Percentiles rank a stretch among this genome's conserved stretches.
phyloP scores from a whole-genome alignment of 2,888 invertebrate genomes.

The Oligia fasciuncula region DNA sequence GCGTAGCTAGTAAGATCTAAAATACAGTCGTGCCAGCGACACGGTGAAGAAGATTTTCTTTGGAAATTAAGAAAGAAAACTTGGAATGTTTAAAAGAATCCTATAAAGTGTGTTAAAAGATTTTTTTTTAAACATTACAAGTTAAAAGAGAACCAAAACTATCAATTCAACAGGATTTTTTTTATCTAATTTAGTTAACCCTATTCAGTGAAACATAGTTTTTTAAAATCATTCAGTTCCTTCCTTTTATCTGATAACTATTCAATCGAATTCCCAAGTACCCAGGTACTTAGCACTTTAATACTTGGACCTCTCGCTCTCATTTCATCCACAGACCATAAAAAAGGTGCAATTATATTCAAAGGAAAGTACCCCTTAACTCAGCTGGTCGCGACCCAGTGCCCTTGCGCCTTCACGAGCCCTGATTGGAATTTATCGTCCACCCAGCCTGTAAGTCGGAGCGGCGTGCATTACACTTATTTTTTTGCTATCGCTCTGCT shows the following conservation, averaged over 20 bases:
- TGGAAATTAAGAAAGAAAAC: neutral
- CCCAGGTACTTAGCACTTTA: conserved; percentile 22
- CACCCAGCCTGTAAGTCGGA: conserved; percentile 77
- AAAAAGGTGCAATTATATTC: conserved; percentile 44
- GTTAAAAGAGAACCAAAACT: neutral
- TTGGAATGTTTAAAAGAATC: neutral
- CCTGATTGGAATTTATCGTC: conserved; percentile 88
- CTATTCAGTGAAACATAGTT: neutral
- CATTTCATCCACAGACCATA: conserved; percentile 24
- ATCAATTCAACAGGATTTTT: neutral
- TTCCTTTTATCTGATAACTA: neutral
- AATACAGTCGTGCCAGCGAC: too few relatives aligned
- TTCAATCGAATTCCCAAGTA: neutral
- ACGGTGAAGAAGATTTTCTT: too few relatives aligned
- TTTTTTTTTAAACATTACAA: neutral
- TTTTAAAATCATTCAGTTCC: neutral
- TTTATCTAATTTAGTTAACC: too few relatives aligned
- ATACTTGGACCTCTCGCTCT: conserved; percentile 8
- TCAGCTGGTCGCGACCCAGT: conserved; percentile 79
- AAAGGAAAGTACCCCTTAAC: conserved; percentile 70
- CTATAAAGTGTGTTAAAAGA: too few relatives aligned
- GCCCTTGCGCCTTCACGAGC: conserved; percentile 79
- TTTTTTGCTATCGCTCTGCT: conserved; percentile 54
- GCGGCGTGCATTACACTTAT: conserved; percentile 70
- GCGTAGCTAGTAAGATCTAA: too few relatives aligned